Conservation (phyloP, 2,113 vertebrate species). For the Nothoprocta pentlandii region DNA sequence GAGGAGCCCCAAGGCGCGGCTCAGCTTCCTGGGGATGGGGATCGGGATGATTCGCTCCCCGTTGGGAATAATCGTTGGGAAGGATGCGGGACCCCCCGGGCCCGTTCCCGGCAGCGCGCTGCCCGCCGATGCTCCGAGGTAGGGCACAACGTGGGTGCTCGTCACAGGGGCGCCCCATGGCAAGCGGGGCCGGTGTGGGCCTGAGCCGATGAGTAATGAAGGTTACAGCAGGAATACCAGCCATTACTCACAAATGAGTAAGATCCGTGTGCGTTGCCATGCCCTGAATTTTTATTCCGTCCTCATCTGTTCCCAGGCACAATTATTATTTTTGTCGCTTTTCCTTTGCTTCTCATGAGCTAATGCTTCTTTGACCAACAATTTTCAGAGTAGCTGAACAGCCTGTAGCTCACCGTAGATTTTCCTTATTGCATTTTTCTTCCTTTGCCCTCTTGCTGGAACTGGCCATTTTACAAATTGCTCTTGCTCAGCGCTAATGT, state of each 20-base stretch:
- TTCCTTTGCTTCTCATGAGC: neutral
- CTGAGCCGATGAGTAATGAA: neutral
- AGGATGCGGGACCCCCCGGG: too few species aligned
- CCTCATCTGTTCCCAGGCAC: neutral
- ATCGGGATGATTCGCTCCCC: neutral
- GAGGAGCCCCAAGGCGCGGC: neutral
- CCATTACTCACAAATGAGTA: neutral
- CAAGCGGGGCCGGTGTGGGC: neutral
- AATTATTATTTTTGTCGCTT: neutral
- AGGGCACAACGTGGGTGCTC: neutral
- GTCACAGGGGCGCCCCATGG: neutral
- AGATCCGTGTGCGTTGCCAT: neutral
- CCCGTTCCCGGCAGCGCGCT: too few species aligned
- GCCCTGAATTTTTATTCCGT: neutral
- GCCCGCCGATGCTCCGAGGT: too few species aligned
- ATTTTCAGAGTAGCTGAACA: neutral
- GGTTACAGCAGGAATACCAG: neutral
- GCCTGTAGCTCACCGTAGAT: neutral
- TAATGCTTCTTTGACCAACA: neutral
- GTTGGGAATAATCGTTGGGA: neutral
- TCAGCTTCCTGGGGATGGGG: neutral
- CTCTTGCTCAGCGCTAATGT: neutral
- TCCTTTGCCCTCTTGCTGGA: neutral
- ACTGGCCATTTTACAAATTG: neutral
- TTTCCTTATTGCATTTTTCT: neutral